Evolutionary conservation across 64 coral and sea anemone genomes (phyloP).

Genomic region (Pachyseris speciosa): DNA sequence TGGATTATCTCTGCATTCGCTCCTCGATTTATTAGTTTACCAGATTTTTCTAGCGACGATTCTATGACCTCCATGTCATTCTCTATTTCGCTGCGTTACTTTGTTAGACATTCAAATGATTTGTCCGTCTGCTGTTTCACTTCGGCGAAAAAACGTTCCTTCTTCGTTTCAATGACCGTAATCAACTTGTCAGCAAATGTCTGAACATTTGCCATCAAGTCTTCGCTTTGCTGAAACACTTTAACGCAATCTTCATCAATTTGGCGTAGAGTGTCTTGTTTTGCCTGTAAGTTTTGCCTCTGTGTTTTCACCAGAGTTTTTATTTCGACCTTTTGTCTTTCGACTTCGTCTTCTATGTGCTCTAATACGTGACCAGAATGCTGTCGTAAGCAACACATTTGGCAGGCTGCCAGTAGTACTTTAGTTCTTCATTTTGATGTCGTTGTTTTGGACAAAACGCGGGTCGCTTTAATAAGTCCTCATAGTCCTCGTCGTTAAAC

Average conservation of each 20-base stretch:
- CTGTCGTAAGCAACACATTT: neutral
- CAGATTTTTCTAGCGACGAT: neutral
- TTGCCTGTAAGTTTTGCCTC: neutral
- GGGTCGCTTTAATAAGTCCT: constrained; percentile 66
- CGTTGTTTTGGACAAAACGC: too few relatives aligned
- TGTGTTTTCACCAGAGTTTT: too few relatives aligned
- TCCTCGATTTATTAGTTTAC: neutral
- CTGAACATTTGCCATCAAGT: too few relatives aligned
- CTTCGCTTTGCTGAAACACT: too few relatives aligned
- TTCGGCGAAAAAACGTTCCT: neutral
- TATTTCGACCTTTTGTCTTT: too few relatives aligned
- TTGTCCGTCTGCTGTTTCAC: too few relatives aligned
- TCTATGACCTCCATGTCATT: neutral
- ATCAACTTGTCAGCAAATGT: too few relatives aligned
- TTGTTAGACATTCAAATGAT: neutral
- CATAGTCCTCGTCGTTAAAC: constrained; percentile 23
- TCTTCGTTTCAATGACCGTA: neutral
- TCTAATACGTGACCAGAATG: neutral
- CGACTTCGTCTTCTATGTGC: too few relatives aligned
- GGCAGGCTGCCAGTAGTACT: neutral
- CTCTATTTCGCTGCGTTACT: neutral
- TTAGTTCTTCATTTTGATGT: too few relatives aligned
- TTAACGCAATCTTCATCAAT: too few relatives aligned
- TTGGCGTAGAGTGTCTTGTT: neutral
- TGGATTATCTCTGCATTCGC: too few relatives aligned